These are phyloP conservation scores for Pangasianodon gigas DNA, from an alignment of 2,113 vertebrate species.

Conservation along the genomic window DNA sequence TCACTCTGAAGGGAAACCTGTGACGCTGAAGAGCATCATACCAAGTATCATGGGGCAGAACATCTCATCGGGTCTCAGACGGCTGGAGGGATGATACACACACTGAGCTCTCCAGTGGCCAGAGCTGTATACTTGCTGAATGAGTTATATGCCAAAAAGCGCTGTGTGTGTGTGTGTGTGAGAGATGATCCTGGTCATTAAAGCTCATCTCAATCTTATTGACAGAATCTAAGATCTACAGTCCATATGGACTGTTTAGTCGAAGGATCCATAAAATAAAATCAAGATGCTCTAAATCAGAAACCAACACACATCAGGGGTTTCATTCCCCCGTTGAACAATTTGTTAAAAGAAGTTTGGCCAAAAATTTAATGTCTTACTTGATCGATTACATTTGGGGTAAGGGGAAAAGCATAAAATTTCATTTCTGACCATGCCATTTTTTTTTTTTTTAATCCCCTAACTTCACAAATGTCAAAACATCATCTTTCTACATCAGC, in stretches of 20 bases:
- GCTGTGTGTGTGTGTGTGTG: neutral
- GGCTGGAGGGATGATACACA: slow-evolving; percentile 12
- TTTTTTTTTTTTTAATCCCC: neutral
- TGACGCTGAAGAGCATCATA: slow-evolving; percentile 22
- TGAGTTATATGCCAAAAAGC: slow-evolving; percentile 25
- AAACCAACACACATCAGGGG: slow-evolving; percentile 63
- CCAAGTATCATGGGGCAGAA: neutral
- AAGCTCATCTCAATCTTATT: slow-evolving; percentile 18
- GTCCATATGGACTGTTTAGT: slow-evolving; percentile 11
- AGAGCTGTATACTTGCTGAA: neutral
- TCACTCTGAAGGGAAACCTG: neutral
- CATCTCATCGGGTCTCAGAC: neutral
- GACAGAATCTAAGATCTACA: neutral
- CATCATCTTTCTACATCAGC: neutral
- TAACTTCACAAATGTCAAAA: neutral
- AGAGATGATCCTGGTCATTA: slow-evolving; percentile 4
- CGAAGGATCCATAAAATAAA: slow-evolving; percentile 19
- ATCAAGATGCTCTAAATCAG: slow-evolving; percentile 18
- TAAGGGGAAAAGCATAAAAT: no score
- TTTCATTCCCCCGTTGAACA: neutral
- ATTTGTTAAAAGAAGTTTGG: neutral
- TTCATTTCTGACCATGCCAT: neutral
- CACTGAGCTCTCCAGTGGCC: neutral
- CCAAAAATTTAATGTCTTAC: neutral
- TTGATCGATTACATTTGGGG: neutral